A percentile compares a stretch with the other conserved stretches of the same genome.
phyloP scores from a whole-genome alignment of 2,113 vertebrate species.

The Nesoenas mayeri region DNA sequence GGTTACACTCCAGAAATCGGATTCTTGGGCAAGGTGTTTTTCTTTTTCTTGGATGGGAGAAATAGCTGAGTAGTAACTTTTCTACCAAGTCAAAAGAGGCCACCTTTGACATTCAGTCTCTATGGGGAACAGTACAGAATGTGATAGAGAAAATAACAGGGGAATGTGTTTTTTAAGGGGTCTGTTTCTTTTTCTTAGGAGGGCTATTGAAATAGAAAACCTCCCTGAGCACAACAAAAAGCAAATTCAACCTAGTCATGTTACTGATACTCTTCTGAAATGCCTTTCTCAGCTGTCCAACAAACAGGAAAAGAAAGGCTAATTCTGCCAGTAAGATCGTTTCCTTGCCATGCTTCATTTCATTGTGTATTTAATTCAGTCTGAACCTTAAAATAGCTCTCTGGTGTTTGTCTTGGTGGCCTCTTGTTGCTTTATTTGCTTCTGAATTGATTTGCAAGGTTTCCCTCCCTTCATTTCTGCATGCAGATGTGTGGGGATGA shows the following conservation, averaged over 20 bases:
- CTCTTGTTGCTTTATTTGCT: slow-evolving; percentile 23
- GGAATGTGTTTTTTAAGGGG: background rate
- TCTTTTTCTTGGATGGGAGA: slow-evolving; percentile 32
- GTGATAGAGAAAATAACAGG: slow-evolving; percentile 1
- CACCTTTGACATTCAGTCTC: background rate
- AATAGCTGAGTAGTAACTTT: slow-evolving; percentile 25
- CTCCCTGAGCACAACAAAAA: background rate
- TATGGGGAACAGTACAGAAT: background rate
- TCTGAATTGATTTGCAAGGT: slow-evolving; percentile 20
- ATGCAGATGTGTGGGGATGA: background rate
- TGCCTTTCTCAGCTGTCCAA: background rate
- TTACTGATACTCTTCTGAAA: background rate
- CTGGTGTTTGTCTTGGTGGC: background rate
- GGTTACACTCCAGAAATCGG: background rate
- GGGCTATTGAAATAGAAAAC: background rate
- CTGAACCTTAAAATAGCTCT: slow-evolving; percentile 21
- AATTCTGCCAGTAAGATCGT: background rate
- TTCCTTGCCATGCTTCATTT: slow-evolving; percentile 13
- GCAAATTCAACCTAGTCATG: background rate
- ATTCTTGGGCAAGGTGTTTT: slow-evolving; percentile 33
- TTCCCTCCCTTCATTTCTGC: background rate
- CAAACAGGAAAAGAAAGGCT: background rate
- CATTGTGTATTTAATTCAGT: background rate
- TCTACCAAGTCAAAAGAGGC: background rate
- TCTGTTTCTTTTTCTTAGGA: background rate